Percentiles rank a stretch among this genome's conserved stretches.
These are phyloP conservation scores for Picathartes gymnocephalus DNA, from an alignment of 2,113 vertebrate species.

Conservation along the genomic window DNA sequence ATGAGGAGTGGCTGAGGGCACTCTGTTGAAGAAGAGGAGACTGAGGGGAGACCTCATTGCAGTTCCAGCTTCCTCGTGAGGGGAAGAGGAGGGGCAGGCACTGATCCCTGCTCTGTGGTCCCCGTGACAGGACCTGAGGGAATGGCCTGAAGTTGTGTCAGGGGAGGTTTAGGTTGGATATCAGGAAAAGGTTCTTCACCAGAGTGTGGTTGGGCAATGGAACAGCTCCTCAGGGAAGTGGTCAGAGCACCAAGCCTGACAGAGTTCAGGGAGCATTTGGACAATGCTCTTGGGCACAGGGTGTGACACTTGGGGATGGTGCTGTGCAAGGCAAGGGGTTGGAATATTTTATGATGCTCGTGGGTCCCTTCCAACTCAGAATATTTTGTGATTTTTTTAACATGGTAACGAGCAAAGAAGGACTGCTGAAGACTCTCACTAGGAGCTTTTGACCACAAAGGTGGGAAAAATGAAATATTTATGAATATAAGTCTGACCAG, in stretches of 20 bases:
- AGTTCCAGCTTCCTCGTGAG: not conserved
- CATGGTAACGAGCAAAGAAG: not conserved
- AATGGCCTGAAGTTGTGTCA: not conserved
- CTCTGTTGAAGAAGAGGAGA: not conserved
- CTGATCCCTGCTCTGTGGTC: not conserved
- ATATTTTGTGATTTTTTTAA: not conserved
- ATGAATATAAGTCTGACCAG: not conserved
- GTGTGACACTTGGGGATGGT: not conserved
- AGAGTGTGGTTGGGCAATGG: not conserved
- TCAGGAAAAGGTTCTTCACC: not conserved
- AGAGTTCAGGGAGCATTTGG: rapidly evolving
- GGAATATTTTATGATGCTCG: not conserved
- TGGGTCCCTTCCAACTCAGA: not conserved
- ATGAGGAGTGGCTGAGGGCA: not conserved
- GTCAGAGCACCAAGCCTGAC: not conserved
- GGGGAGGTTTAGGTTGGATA: not conserved
- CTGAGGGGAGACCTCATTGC: not conserved
- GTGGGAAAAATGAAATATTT: not conserved
- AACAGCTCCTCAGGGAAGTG: not conserved
- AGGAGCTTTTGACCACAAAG: not conserved
- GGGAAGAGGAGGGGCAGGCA: not conserved
- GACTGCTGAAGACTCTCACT: not conserved
- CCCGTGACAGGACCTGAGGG: not conserved
- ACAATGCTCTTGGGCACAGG: not conserved
- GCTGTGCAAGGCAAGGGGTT: not conserved